A percentile compares a stretch with the other conserved stretches of the same genome.
Evolutionary conservation across 2,797 vertebrate genomes (phyloP).

Genomic region (Melanotaenia parkinsoni): DNA sequence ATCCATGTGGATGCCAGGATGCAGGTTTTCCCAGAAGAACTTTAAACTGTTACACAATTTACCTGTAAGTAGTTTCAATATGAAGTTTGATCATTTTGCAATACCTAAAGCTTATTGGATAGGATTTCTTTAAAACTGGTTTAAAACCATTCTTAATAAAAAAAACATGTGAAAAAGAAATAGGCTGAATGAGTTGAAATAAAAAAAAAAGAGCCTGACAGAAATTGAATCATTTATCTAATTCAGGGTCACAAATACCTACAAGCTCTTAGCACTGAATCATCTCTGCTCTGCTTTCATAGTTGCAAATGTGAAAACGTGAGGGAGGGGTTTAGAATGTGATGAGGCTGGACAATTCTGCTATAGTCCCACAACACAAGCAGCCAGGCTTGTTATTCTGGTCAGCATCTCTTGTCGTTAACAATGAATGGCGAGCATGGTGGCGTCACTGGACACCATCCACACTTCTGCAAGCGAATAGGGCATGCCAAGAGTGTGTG

Average conservation of each 20-base stretch:
- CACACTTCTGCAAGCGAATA: conserved; percentile 82
- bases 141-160: conserved; percentile 13
- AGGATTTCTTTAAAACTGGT: neutral
- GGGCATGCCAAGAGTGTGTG: conserved; percentile 67
- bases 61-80: neutral
- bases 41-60: neutral
- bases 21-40: neutral
- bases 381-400: conserved; percentile 73
- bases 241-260: conserved; percentile 19
- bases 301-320: conserved; percentile 36
- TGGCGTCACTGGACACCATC: conserved; percentile 79
- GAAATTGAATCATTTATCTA: neutral
- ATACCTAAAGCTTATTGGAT: neutral
- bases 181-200: neutral
- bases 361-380: conserved; percentile 71
- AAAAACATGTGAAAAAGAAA: conserved; percentile 1
- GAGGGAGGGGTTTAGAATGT: conserved; percentile 75
- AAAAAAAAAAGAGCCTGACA: neutral
- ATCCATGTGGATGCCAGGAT: neutral
- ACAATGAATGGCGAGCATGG: conserved; percentile 81
- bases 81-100: neutral
- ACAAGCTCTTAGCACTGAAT: conserved; percentile 33
- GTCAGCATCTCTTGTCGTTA: conserved; percentile 84
- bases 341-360: conserved; percentile 86
- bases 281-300: conserved; percentile 54